phyloP scores from a whole-genome alignment of 2,888 invertebrate genomes.

The Tinea pellionella region DNA sequence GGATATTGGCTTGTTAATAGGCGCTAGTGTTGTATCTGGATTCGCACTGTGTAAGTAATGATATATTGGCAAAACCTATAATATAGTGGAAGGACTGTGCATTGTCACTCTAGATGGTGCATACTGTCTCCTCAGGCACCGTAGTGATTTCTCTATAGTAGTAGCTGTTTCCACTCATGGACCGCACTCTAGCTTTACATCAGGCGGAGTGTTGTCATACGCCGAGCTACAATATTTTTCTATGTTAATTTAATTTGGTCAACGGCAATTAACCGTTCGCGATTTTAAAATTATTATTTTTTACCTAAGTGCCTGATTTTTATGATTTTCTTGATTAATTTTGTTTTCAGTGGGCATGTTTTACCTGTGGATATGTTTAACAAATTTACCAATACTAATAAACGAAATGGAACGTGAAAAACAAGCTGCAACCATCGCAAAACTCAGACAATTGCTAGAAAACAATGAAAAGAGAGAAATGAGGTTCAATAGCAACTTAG shows the following conservation, averaged over 20 bases:
- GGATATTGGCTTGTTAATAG: conserved; percentile 57
- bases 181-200: no score
- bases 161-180: no score
- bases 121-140: no score
- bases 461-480: conserved; percentile 15
- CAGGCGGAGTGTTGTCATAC: no score
- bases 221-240: no score
- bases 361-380: conserved; percentile 55
- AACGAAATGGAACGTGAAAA: conserved; percentile 52
- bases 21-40: conserved; percentile 50
- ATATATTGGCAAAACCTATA: not conserved
- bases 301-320: no score
- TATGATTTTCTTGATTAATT: not conserved
- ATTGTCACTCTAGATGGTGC: no score
- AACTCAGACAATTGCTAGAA: conserved; percentile 34
- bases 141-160: no score
- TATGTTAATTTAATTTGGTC: no score
- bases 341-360: conserved; percentile 53
- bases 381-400: conserved; percentile 49
- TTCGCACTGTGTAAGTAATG: conserved; percentile 45
- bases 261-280: no score
- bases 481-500: not conserved
- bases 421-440: conserved; percentile 41
- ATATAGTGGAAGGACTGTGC: no score
- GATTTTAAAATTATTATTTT: no score